Conservation (phyloP, 2,797 vertebrate genomes). For the Lateolabrax maculatus region DNA sequence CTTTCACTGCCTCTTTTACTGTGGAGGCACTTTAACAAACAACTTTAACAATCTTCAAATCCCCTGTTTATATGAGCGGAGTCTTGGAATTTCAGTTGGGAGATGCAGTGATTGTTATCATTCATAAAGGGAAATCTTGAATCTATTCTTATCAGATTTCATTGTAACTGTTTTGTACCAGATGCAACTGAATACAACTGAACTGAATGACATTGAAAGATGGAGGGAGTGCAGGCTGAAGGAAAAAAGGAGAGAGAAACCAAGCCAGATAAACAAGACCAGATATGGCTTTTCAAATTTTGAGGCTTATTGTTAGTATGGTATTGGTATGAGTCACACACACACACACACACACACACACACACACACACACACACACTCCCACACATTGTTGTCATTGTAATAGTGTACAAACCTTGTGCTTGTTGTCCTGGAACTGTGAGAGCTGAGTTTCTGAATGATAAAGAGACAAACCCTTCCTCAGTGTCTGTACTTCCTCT, state of each 20-base stretch:
- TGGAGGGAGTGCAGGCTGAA: background rate
- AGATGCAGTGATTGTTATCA: background rate
- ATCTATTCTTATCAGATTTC: background rate
- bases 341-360: too few relatives aligned
- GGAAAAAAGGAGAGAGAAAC: background rate
- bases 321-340: background rate
- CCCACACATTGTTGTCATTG: background rate
- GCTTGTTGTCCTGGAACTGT: constrained; percentile 86
- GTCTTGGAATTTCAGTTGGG: background rate
- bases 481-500: constrained; percentile 87
- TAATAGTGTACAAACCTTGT: constrained; percentile 84
- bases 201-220: background rate
- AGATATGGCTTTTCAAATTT: background rate
- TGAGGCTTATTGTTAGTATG: background rate
- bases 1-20: background rate
- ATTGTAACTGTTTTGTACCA: background rate
- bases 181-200: background rate
- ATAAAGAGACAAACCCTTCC: constrained; percentile 90
- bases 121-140: background rate
- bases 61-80: too few relatives aligned
- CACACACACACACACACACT: too few relatives aligned
- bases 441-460: constrained; percentile 92
- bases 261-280: background rate
- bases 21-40: background rate
- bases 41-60: too few relatives aligned